Base-by-base conservation (phyloP, 2,113 vertebrate genomes). In the Australoheros scitulus region DNA sequence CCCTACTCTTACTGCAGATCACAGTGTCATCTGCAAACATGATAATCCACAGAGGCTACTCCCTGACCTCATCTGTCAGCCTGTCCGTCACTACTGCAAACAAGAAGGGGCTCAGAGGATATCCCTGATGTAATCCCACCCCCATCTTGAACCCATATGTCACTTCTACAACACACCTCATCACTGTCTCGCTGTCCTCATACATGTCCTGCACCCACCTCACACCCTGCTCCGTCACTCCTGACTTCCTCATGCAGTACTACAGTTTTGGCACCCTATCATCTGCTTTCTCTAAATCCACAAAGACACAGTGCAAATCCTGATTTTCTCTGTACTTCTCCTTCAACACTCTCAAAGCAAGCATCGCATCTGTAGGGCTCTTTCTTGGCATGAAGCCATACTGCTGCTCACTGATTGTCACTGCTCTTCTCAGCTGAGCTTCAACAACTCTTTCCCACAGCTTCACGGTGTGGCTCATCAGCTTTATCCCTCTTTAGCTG, bases 261-360 rank as follows among this genome's bases (percentile, higher is more conserved):
- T 3, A 38, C 36, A 38, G 7, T 38, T 38, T 65, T 65, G 38
- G n/a, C 38, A 24, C 24, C 13, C n/a, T 24, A 43, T 43, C 36
- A 65, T 65, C 15, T 0, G 1, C 63, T 65, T 65, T 38, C 63
- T 43, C 63, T 24, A 24, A 13, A 65, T 24, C n/a, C 41, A 43
- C 63, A 65, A 65, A 65, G 38, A 0, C 0, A 0, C 0, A 1
- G 13, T 43, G n/a, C 36, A 65, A n/a, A 11, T 43, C n/a, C 63
- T 43, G n/a, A 43, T 22, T 38, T 65, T 14, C 41, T 43, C 41
- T 43, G 24, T 41, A 41, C 38, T 11, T 41, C 11, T 41, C 38
- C 11, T 11, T 41, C 38, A 41, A 41, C 11, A 43, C 63, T 6
- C 36, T 43, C n/a, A 65, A 17, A 65, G 13, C 41, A 24, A 65